Evolutionary conservation across 2,113 vertebrate genomes (phyloP).

Genomic region (Callithrix jacchus): DNA sequence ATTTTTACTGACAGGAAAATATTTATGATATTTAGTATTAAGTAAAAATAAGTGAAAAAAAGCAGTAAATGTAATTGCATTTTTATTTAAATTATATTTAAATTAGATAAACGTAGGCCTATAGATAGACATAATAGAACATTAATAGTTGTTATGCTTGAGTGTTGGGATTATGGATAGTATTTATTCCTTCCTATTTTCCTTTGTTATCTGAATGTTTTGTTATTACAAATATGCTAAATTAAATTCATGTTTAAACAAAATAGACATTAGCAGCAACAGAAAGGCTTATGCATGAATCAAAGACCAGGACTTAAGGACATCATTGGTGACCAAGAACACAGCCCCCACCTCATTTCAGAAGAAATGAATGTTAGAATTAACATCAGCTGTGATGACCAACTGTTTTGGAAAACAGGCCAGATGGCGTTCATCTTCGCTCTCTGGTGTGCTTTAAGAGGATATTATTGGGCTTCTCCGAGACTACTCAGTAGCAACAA

Average conservation of each 20-base stretch:
- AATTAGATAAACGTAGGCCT: background rate
- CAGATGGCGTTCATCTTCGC: slow-evolving; percentile 24
- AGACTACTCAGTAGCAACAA: background rate
- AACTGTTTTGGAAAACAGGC: slow-evolving; percentile 38
- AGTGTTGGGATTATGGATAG: background rate
- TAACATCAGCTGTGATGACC: background rate
- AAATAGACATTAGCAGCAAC: background rate
- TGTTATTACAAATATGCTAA: background rate
- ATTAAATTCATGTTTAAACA: background rate
- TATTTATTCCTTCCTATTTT: background rate
- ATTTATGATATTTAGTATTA: background rate
- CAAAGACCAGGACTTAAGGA: background rate
- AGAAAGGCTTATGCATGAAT: background rate
- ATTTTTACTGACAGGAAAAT: background rate
- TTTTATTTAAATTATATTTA: background rate
- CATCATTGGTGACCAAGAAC: background rate
- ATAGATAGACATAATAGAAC: background rate
- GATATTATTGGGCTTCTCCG: background rate
- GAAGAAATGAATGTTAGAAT: background rate
- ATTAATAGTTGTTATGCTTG: background rate
- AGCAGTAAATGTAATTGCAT: background rate
- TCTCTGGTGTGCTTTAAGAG: background rate
- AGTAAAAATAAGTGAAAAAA: background rate
- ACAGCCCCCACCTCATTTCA: background rate
- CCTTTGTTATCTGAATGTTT: background rate